Conservation (phyloP, 2,113 vertebrate species). For the Bungarus multicinctus region DNA sequence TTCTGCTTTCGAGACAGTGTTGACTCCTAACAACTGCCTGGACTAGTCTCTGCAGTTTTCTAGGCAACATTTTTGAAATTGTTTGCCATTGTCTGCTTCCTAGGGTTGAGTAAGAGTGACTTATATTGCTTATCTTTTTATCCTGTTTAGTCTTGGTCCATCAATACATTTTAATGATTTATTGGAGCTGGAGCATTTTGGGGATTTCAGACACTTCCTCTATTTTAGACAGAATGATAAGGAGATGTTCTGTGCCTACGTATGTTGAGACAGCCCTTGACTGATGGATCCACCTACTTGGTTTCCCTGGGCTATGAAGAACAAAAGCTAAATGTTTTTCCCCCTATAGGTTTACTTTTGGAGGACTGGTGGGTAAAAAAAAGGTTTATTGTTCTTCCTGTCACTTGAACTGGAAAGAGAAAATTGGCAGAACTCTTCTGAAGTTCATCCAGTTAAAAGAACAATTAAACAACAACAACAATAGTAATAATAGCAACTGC, state of each 20-base stretch:
- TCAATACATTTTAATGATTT: neutral
- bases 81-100: neutral
- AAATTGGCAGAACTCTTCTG: neutral
- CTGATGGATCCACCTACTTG: neutral
- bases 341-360: neutral
- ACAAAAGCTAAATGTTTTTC: neutral
- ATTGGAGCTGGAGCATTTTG: neutral
- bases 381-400: neutral
- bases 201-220: neutral
- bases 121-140: neutral
- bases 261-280: neutral
- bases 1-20: neutral
- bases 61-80: neutral
- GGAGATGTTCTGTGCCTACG: neutral
- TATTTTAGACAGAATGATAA: neutral
- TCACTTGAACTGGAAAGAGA: neutral
- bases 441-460: neutral
- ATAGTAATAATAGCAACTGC: neutral
- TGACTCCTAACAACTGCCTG: neutral
- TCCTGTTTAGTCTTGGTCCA: neutral
- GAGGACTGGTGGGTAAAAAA: neutral
- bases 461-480: neutral
- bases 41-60: neutral
- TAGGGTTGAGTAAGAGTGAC: neutral
- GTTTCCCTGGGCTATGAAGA: neutral